Base-by-base conservation (phyloP, 2,797 vertebrate genomes). In the Clamator glandarius region DNA sequence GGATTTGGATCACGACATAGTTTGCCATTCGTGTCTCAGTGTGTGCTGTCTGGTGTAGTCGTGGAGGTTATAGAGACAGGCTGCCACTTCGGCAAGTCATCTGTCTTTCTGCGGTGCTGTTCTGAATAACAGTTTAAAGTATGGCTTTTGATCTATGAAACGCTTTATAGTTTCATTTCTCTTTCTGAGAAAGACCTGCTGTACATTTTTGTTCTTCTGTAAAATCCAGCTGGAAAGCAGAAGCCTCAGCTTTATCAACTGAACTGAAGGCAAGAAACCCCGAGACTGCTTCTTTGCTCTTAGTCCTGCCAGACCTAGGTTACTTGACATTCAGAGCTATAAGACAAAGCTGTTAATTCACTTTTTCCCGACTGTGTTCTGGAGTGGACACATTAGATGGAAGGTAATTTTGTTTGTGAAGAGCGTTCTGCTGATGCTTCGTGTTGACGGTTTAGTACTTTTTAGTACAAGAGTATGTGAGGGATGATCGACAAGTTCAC, bases 371-470 rank as follows among this genome's bases (percentile, higher is more conserved):
- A 55, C 74, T 52, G n/a, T 67, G 77, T 87, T 89, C 62, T 92
- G 50, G 35, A 84, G 61, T 59, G 73, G 64, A 77, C 93, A 42
- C 39, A 24, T 89, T 68, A 57, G 52, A 31, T 58, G 42, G 73
- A 91, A 69, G 61, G 42, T 77, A 89, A 78, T 86, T 88, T 85
- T 87, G 33, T 93, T 90, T 93, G 35, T 95, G 84, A 95, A 76
- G 78, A 72, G 54, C 14, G 54, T 87, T 82, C 57, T 94, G 74
- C 75, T 81, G 77, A 82, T 92, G 75, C 54, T 93, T 91, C 84
- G 20, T 54, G 54, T 75, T 63, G 87, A 81, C 95, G 52, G 52
- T 78, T 96, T 96, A 93, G 61, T 95, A 75, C 85, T 93, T 67
- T 89, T 87, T 82, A 89, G 41, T 91, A 64, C 68, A 75, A 52